Evolutionary conservation across 2,797 vertebrate genomes (phyloP).

Genomic region (Oreochromis mossambicus): DNA sequence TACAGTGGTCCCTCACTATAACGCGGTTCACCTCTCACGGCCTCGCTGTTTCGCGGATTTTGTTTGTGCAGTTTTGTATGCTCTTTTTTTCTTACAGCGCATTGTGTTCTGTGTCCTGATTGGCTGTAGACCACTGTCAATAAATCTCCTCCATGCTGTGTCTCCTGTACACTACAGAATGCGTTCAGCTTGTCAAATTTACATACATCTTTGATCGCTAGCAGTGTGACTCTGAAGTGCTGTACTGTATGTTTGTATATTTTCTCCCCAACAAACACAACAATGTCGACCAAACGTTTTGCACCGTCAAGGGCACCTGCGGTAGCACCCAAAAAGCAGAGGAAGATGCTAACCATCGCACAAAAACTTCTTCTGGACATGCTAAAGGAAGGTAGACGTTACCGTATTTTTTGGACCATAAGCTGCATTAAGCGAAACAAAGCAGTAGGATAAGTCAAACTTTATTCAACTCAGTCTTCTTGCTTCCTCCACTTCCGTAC

Average conservation of each 20-base stretch:
- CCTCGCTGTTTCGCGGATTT: accelerated
- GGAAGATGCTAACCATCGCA: background rate
- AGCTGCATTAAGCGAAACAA: background rate
- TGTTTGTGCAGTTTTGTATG: background rate
- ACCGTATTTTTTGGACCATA: background rate
- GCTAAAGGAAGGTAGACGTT: background rate
- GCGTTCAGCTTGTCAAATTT: background rate
- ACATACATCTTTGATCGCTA: background rate
- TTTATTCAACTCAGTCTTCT: background rate
- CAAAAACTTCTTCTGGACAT: background rate
- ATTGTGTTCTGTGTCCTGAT: accelerated
- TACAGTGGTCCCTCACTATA: accelerated
- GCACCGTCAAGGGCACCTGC: accelerated
- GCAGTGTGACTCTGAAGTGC: background rate
- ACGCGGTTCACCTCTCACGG: accelerated
- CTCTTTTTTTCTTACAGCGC: background rate
- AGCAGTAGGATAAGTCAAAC: background rate
- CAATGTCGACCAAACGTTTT: accelerated
- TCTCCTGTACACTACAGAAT: background rate
- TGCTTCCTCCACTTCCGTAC: background rate
- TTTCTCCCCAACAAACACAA: background rate
- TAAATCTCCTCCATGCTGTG: background rate
- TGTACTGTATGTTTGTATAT: background rate
- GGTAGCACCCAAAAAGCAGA: background rate
- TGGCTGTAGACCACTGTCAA: background rate